phyloP scores from a whole-genome alignment of 1,140 invertebrate genomes.

The Probaryconus sp. region DNA sequence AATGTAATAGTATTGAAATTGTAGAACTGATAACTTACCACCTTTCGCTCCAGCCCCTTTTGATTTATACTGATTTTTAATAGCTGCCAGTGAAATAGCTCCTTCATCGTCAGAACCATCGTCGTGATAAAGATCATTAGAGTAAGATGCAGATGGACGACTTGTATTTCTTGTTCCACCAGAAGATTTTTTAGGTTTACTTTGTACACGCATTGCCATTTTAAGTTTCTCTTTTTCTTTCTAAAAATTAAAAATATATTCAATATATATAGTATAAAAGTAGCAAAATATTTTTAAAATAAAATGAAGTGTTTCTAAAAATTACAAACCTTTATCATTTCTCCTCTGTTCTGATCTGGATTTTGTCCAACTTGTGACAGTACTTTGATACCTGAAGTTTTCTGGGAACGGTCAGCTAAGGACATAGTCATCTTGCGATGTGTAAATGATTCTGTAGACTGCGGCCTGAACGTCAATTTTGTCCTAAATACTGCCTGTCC shows the following conservation, averaged over 20 bases:
- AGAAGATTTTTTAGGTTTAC: conserved; percentile 82
- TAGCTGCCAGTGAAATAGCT: conserved; percentile 93
- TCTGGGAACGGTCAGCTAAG: conserved; percentile 96
- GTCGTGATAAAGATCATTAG: conserved; percentile 80
- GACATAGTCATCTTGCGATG: conserved; percentile 99
- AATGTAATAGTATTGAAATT: too few species aligned
- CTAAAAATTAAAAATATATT: conserved; percentile 73
- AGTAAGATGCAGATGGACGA: conserved; percentile 80
- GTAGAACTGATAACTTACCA: too few species aligned
- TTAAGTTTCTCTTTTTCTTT: conserved; percentile 96
- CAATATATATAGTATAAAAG: too few species aligned
- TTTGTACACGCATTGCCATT: conserved; percentile 88
- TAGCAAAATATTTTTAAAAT: too few species aligned
- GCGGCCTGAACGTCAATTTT: conserved; percentile 97
- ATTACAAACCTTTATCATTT: conserved; percentile 89
- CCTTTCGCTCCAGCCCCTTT: conserved; percentile 78
- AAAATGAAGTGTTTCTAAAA: conserved; percentile 28
- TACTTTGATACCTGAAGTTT: conserved; percentile 97
- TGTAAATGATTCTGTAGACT: conserved; percentile 98
- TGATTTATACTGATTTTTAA: conserved; percentile 95
- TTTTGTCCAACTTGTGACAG: conserved; percentile 95
- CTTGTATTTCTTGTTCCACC: conserved; percentile 80
- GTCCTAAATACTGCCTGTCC: conserved; percentile 98
- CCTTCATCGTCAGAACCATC: conserved; percentile 94
- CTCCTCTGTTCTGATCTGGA: conserved; percentile 93